These are phyloP conservation scores for Linepithema humile DNA, from an alignment of 1,140 invertebrate genomes.

Conservation along the genomic window DNA sequence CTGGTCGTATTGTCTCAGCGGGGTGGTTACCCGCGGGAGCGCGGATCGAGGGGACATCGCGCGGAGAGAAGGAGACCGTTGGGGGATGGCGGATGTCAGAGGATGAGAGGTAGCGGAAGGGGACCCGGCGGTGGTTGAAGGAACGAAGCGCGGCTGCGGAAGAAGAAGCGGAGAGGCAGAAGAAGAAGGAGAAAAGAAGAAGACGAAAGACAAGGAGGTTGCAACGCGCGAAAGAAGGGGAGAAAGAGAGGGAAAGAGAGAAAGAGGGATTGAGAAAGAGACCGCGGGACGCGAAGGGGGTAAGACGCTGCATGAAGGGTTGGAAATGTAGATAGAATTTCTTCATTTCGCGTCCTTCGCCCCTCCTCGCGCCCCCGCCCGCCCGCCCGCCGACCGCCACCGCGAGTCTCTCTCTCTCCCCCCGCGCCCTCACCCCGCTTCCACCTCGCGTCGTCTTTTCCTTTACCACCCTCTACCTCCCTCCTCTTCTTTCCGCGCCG, in stretches of 20 bases:
- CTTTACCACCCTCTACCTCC: conserved; percentile 60
- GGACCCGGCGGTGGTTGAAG: conserved; percentile 64
- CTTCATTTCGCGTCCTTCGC: conserved; percentile 84
- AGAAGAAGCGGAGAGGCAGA: conserved; percentile 68
- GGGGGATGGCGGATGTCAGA: conserved; percentile 54
- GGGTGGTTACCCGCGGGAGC: conserved; percentile 78
- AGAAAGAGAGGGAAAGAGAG: conserved; percentile 10
- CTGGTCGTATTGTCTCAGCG: conserved; percentile 82
- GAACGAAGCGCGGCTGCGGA: conserved; percentile 67
- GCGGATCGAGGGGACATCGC: conserved; percentile 72
- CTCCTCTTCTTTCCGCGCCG: conserved; percentile 71
- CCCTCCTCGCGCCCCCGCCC: conserved; percentile 63
- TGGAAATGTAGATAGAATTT: conserved; percentile 85
- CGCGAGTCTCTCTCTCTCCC: conserved; percentile 67
- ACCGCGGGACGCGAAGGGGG: conserved; percentile 70
- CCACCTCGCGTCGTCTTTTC: conserved; percentile 70
- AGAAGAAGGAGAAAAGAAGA: conserved; percentile 67
- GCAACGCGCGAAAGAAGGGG: conserved; percentile 48
- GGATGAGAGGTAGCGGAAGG: conserved; percentile 49
- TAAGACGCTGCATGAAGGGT: conserved; percentile 84
- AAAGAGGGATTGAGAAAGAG: no score
- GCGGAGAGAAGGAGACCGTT: conserved; percentile 53
- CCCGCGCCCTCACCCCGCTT: conserved; percentile 37
- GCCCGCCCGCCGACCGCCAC: conserved; percentile 72
- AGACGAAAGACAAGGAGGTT: conserved; percentile 67